Evolutionary conservation across 1,140 invertebrate species (phyloP).

Genomic region (Triops longicaudatus): DNA sequence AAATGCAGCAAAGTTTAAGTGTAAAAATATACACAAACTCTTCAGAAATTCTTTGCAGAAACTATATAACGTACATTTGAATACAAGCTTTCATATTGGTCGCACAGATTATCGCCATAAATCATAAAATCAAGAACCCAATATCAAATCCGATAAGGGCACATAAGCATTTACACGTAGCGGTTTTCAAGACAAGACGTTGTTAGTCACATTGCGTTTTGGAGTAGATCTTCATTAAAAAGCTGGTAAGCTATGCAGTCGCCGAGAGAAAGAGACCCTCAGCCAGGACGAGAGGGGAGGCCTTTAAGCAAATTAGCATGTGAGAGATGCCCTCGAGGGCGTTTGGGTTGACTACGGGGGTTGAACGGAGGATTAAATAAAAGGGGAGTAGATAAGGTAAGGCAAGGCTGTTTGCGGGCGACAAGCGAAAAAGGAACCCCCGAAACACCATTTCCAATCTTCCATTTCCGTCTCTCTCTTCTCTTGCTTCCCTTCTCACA

Average conservation of each 20-base stretch:
- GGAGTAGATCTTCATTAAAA: conserved; percentile 13
- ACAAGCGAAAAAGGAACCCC: not conserved
- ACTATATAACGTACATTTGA: no score
- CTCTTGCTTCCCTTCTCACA: not conserved
- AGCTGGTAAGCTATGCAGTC: not conserved
- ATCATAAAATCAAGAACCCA: not conserved
- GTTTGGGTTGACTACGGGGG: not conserved
- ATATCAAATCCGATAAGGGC: not conserved
- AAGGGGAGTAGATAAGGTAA: conserved; percentile 6
- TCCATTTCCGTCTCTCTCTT: not conserved
- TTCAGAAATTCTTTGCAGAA: no score
- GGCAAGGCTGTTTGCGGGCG: not conserved
- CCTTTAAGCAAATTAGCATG: conserved; percentile 15
- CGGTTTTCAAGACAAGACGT: not conserved
- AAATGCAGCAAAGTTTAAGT: no score
- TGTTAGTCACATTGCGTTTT: not conserved
- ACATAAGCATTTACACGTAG: not conserved
- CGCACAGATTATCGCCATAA: no score
- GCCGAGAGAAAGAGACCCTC: not conserved
- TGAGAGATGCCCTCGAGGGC: not conserved
- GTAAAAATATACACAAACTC: no score
- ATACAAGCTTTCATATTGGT: no score
- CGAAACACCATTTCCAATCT: not conserved
- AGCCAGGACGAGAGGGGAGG: not conserved
- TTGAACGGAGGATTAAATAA: conserved; percentile 2